Percentiles rank a stretch among this genome's conserved stretches.
phyloP scores from a whole-genome alignment of 2,113 vertebrate species.

The Chaetodon auriga region DNA sequence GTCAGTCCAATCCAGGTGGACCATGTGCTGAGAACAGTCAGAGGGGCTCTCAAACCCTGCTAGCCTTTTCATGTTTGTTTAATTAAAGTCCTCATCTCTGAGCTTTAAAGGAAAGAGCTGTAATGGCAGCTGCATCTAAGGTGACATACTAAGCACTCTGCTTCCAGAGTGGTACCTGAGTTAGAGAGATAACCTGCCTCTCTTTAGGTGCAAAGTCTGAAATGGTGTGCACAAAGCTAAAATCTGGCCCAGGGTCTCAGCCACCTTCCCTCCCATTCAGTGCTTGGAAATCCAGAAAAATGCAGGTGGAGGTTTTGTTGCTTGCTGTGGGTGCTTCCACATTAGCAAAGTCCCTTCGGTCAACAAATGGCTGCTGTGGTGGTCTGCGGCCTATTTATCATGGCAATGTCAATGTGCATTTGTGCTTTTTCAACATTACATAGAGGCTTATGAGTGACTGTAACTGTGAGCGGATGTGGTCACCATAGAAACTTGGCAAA shows the following conservation, averaged over 20 bases:
- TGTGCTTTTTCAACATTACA: conserved; percentile 19
- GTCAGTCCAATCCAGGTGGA: conserved; percentile 8
- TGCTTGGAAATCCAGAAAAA: background rate
- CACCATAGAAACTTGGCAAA: conserved; percentile 37
- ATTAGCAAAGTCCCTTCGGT: background rate
- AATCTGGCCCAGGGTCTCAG: background rate
- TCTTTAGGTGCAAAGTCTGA: background rate
- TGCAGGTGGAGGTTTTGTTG: background rate
- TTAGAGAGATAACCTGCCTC: background rate
- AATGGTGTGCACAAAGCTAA: background rate
- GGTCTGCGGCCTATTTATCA: background rate
- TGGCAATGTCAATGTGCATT: background rate
- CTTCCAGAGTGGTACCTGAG: background rate
- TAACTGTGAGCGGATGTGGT: conserved; percentile 23
- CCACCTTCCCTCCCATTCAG: background rate
- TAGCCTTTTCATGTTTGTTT: conserved; percentile 42
- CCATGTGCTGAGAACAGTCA: conserved; percentile 20
- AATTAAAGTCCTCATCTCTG: conserved; percentile 18
- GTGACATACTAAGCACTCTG: background rate
- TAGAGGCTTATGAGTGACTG: background rate
- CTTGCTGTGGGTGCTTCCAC: background rate
- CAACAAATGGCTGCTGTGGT: background rate
- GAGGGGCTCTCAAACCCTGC: conserved; percentile 30
- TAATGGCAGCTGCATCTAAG: background rate
- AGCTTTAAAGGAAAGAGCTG: conserved; percentile 14